Conservation (phyloP, 1,140 invertebrate genomes). For the Pygmarrhopalites habei region DNA sequence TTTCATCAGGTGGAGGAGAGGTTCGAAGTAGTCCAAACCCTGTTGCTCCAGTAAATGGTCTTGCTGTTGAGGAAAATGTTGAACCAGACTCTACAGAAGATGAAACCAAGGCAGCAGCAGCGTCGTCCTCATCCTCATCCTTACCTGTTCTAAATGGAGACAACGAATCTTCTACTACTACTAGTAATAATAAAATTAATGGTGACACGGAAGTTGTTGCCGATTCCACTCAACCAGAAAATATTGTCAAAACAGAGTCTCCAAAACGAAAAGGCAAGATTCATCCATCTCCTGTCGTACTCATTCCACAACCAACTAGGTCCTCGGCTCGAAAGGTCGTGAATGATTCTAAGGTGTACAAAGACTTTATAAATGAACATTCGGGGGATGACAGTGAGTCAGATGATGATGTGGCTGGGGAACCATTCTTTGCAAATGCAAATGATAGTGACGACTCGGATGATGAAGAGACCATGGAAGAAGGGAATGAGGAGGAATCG, state of each 20-base stretch:
- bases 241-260: constrained; percentile 7
- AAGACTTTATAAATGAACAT: constrained; percentile 18
- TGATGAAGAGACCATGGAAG: constrained; percentile 11
- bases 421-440: not conserved
- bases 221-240: constrained; percentile 1
- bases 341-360: constrained; percentile 21
- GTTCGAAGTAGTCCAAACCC: not conserved
- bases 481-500: constrained; percentile 27
- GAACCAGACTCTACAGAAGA: constrained; percentile 4
- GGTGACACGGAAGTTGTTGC: constrained; percentile 1
- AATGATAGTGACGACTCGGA: constrained; percentile 24
- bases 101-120: not conserved
- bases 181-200: constrained; percentile 1
- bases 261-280: constrained; percentile 24
- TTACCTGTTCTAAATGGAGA: not conserved
- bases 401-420: constrained; percentile 23
- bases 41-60: not conserved
- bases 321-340: constrained; percentile 10
- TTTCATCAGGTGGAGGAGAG: too few species aligned
- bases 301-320: constrained; percentile 5
- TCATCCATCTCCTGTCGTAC: constrained; percentile 9
- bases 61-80: constrained; percentile 5
- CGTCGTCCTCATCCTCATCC: too few species aligned
- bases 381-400: constrained; percentile 26
- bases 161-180: not conserved